Conservation (phyloP, 2,113 vertebrate genomes). For the Penelope pileata region DNA sequence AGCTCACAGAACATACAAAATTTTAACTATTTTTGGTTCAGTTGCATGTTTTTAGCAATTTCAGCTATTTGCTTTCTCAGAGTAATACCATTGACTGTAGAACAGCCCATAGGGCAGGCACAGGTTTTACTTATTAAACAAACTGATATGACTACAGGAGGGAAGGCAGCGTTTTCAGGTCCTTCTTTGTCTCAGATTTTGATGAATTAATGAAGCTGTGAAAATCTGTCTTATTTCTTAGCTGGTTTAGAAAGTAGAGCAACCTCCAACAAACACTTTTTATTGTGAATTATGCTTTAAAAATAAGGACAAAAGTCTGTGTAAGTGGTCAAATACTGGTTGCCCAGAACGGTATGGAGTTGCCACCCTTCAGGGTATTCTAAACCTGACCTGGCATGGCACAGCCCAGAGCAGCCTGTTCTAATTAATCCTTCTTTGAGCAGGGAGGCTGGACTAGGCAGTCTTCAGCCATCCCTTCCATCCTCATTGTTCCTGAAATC, state of each 20-base stretch:
- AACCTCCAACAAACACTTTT: neutral
- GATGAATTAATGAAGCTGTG: neutral
- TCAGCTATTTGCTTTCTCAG: neutral
- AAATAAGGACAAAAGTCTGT: rapidly evolving
- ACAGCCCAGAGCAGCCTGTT: neutral
- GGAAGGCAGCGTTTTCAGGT: neutral
- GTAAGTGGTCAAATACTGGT: neutral
- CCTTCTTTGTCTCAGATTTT: neutral
- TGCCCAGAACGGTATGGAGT: neutral
- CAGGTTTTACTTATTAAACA: neutral
- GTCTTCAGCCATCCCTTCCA: neutral
- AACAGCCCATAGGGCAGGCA: neutral
- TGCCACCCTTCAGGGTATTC: neutral
- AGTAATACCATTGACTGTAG: neutral
- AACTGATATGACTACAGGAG: neutral
- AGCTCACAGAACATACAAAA: neutral
- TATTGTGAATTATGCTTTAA: neutral
- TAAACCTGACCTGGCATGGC: neutral
- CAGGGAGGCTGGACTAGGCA: neutral
- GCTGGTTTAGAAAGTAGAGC: neutral
- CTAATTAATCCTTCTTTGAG: neutral
- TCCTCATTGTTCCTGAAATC: neutral
- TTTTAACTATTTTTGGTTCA: neutral
- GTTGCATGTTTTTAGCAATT: neutral
- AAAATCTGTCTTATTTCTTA: neutral